These are phyloP conservation scores for Euura saliciscinereae DNA, from an alignment of 1,140 invertebrate species.

Conservation along the genomic window DNA sequence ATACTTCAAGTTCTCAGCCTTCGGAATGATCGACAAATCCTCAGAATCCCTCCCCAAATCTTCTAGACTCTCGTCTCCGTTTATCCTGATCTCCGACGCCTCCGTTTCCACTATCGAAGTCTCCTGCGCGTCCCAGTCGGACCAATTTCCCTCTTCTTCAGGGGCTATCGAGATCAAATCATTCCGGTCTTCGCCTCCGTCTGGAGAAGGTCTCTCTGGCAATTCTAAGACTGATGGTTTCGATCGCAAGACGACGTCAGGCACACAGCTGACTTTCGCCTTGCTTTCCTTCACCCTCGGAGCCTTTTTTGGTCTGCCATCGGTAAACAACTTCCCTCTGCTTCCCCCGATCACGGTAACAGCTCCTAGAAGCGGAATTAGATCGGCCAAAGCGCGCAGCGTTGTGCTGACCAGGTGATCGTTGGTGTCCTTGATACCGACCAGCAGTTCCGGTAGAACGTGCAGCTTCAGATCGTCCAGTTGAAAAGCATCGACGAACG, in stretches of 20 bases:
- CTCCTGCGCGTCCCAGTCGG: constrained; percentile 75
- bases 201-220: constrained; percentile 77
- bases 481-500: constrained; percentile 72
- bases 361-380: constrained; percentile 83
- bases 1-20: constrained; percentile 14
- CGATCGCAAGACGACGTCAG: constrained; percentile 22
- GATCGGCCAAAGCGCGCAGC: constrained; percentile 76
- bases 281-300: constrained; percentile 29
- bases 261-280: constrained; percentile 2
- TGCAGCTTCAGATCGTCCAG: constrained; percentile 71
- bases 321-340: constrained; percentile 79
- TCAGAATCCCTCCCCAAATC: constrained; percentile 33
- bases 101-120: constrained; percentile 21
- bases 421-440: constrained; percentile 83
- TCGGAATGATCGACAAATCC: constrained; percentile 41
- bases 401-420: constrained; percentile 81
- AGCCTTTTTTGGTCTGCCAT: constrained; percentile 72
- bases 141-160: constrained; percentile 67
- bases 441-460: constrained; percentile 79
- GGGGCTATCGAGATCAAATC: constrained; percentile 57
- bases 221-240: constrained; percentile 52
- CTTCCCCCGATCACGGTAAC: constrained; percentile 81
- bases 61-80: constrained; percentile 13
- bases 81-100: constrained; percentile 2
- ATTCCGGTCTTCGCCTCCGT: constrained; percentile 78